A percentile compares a stretch with the other conserved stretches of the same genome.
Evolutionary conservation across 2,888 invertebrate genomes (phyloP).

Genomic region (Xestoiulus laeticollis): DNA sequence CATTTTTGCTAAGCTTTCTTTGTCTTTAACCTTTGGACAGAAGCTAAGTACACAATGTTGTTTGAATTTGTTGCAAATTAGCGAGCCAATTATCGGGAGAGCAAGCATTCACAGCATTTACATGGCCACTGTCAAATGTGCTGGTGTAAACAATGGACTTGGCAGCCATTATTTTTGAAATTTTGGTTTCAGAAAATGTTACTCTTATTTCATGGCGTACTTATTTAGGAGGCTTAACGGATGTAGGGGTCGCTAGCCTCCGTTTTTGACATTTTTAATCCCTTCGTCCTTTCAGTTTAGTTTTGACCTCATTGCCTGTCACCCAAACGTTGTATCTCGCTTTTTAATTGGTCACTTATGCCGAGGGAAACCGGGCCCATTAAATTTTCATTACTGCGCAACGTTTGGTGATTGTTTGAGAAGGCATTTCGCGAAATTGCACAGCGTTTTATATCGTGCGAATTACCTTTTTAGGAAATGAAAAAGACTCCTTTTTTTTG

Average conservation of each 20-base stretch:
- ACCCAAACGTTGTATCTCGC: not conserved
- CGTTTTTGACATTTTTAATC: not conserved
- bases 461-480: not conserved
- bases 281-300: not conserved
- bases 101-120: not conserved
- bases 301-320: not conserved
- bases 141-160: not conserved
- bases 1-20: not conserved
- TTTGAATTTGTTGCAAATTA: not conserved
- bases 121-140: not conserved
- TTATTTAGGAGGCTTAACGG: not conserved
- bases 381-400: conserved; percentile 34
- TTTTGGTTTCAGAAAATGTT: not conserved
- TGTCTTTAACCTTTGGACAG: not conserved
- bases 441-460: not conserved
- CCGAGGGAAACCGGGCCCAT: not conserved
- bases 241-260: conserved; percentile 15
- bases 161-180: not conserved
- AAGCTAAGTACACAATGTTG: not conserved
- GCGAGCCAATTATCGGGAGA: not conserved
- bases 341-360: conserved; percentile 25
- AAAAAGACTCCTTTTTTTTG: not conserved
- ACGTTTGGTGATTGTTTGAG: conserved; percentile 23
- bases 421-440: conserved; percentile 7
- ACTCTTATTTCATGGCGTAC: not conserved